Percentiles rank a stretch among this genome's conserved stretches.
Evolutionary conservation across 2,113 vertebrate genomes (phyloP).

Genomic region (Ardeotis arabs): DNA sequence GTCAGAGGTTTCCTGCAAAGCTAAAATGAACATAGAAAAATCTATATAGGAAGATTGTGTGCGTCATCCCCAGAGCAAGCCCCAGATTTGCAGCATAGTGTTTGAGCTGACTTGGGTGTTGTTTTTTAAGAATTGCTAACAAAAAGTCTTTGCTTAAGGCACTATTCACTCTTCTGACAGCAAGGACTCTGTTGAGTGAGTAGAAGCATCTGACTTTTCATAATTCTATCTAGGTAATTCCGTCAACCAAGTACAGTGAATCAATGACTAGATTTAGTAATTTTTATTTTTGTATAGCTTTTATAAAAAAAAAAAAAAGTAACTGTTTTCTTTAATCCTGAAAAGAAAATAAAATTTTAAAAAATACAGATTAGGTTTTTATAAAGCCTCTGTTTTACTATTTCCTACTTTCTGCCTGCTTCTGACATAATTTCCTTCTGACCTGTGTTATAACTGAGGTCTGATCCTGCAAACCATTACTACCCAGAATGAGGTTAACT

Average conservation of each 20-base stretch:
- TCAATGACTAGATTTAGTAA: background rate
- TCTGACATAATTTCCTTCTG: background rate
- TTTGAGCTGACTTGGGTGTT: background rate
- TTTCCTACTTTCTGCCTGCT: background rate
- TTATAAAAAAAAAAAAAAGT: background rate
- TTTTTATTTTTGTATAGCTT: background rate
- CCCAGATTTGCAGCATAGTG: background rate
- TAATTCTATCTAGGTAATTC: background rate
- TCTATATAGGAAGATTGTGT: background rate
- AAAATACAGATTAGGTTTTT: background rate
- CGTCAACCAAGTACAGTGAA: background rate
- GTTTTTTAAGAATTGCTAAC: background rate
- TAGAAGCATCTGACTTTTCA: background rate
- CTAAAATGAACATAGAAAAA: background rate
- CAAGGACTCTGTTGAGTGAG: background rate
- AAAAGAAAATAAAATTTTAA: background rate
- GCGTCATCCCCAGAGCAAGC: background rate
- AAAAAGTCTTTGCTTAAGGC: background rate
- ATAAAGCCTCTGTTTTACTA: background rate
- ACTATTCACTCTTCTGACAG: background rate
- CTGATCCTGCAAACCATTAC: background rate
- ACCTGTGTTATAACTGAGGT: background rate
- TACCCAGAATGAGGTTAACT: background rate
- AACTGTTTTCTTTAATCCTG: background rate
- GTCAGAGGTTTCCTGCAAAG: background rate